Evolutionary conservation across 2,113 vertebrate genomes (phyloP).

Genomic region (Engystomops pustulosus): DNA sequence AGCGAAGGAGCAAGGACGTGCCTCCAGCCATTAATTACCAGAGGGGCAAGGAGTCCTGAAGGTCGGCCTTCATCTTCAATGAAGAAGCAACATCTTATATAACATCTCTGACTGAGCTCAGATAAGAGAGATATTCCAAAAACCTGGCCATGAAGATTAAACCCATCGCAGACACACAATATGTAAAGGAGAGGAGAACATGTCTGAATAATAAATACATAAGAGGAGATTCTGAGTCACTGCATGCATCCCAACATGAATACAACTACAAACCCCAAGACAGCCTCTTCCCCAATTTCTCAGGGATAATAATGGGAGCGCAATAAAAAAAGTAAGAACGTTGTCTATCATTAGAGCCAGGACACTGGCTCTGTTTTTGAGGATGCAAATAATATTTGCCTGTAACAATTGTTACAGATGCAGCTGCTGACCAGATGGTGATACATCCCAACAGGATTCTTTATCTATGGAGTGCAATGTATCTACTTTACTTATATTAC

Average conservation of each 20-base stretch:
- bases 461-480: neutral
- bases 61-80: constrained; percentile 4
- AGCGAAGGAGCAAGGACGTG: neutral
- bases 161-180: neutral
- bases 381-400: no score
- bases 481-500: no score
- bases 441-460: neutral
- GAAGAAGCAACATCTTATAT: constrained; percentile 15
- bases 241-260: neutral
- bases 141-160: constrained; percentile 18
- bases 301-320: neutral
- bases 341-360: neutral
- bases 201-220: neutral
- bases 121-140: constrained; percentile 6
- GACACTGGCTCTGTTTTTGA: neutral
- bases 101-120: constrained; percentile 13
- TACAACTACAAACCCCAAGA: neutral
- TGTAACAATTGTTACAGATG: neutral
- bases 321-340: neutral
- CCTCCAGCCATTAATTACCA: neutral
- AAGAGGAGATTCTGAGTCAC: neutral
- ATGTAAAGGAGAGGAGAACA: neutral
- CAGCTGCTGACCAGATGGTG: constrained; percentile 25
- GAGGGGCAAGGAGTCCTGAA: constrained; percentile 16
- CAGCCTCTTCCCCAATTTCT: neutral